Conservation (phyloP, 2,113 vertebrate genomes). For the Hoplias malabaricus region DNA sequence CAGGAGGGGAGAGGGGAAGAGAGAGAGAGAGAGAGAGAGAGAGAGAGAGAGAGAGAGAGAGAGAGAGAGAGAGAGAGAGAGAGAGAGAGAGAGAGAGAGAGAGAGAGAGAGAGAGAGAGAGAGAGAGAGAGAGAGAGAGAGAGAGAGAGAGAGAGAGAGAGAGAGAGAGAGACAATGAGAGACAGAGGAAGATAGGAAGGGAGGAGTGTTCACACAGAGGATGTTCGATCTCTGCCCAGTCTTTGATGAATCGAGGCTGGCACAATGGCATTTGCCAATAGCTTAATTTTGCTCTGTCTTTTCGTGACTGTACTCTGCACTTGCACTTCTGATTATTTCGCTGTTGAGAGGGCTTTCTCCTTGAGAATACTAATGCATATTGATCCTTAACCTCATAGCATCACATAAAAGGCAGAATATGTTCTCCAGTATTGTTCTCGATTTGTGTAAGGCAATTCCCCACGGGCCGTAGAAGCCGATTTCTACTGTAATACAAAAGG, state of each 20-base stretch:
- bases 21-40: neutral
- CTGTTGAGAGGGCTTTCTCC: neutral
- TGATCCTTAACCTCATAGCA: neutral
- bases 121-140: no score
- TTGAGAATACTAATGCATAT: neutral
- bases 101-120: no score
- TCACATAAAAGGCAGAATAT: neutral
- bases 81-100: neutral
- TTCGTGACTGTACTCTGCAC: neutral
- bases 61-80: neutral
- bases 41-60: neutral
- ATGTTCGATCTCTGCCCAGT: conserved; percentile 36
- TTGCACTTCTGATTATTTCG: neutral
- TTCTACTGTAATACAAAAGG: neutral
- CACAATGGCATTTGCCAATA: neutral
- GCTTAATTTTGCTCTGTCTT: neutral
- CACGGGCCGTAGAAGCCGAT: neutral
- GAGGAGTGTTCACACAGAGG: neutral
- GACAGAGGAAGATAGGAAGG: conserved; percentile 18
- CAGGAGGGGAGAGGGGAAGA: no score
- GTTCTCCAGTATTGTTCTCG: neutral
- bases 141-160: neutral
- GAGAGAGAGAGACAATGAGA: no score
- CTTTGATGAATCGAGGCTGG: conserved; percentile 16
- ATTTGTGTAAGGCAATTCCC: neutral